Conservation (phyloP, 2,113 vertebrate species). For the Menura novaehollandiae region DNA sequence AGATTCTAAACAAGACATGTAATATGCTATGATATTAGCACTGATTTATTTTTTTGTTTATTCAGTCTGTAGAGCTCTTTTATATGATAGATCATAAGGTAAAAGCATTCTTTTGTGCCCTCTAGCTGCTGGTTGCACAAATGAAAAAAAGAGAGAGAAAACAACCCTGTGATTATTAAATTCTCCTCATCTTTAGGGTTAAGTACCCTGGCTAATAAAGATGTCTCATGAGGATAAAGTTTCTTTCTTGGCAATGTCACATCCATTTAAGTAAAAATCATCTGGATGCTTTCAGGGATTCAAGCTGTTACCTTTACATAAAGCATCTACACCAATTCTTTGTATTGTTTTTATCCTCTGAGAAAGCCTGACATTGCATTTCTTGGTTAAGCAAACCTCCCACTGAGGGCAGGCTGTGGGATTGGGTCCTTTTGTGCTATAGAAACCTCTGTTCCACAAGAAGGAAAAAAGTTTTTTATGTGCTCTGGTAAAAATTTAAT, state of each 20-base stretch:
- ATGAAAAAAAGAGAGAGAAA: constrained; percentile 66
- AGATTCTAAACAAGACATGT: constrained; percentile 4
- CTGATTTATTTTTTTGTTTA: constrained; percentile 49
- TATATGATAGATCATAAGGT: constrained; percentile 59
- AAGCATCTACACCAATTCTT: constrained; percentile 30
- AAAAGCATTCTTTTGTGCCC: constrained; percentile 83
- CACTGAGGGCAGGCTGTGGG: constrained; percentile 6
- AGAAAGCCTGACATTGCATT: constrained; percentile 48
- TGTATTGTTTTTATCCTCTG: constrained; percentile 42
- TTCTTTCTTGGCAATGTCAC: constrained; percentile 55
- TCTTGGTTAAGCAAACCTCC: constrained; percentile 42
- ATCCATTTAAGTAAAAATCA: constrained; percentile 63
- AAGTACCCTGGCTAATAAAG: constrained; percentile 55
- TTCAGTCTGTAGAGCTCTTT: constrained; percentile 37
- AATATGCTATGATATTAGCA: neutral
- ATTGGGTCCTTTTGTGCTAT: constrained; percentile 4
- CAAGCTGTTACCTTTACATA: constrained; percentile 58
- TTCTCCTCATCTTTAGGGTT: constrained; percentile 64
- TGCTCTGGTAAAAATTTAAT: neutral
- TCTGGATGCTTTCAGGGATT: constrained; percentile 50
- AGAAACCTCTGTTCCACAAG: neutral
- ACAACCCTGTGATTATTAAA: constrained; percentile 69
- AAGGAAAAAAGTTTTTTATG: neutral
- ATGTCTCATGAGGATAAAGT: constrained; percentile 50
- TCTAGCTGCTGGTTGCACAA: constrained; percentile 77